Evolutionary conservation across 2,888 invertebrate species (phyloP), one percentile per base, ranked within the genome.

Genomic region (Brachypterus glaber): DNA sequence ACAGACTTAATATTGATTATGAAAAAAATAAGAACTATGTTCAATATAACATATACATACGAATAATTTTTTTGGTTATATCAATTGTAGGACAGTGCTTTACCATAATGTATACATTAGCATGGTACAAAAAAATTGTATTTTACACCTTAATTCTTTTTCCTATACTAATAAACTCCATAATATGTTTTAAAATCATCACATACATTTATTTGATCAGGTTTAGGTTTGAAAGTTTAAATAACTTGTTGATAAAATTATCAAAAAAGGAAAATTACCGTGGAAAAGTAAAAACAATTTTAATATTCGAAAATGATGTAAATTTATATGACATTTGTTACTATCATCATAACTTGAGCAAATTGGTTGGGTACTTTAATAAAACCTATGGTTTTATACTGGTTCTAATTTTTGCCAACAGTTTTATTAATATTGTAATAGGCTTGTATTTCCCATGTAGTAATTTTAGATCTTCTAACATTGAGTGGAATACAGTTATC

Each of bases 341-440:
- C 3, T 38, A 55, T 31, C 55, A 58, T 41, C 54, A 54, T 36
- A 45, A 54, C 25, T 32, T 58, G 12, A 48, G 46, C 15, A 52
- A 54, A 40, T 41, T 51, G 4, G 49, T 50, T 5, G 44, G 47
- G 18, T 30, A 45, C 25, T 41, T 54, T 8, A 54, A 51, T 36
- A 45, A 51, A 17, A 46, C 41, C n/a, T 57, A 54, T 33, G 55
- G 58, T 3, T 34, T 52, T 3, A 45, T 40, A 11, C 37, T 55
- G 29, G 30, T 57, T 13, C 38, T 47, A 12, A 42, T 47, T n/a
- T 54, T 52, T 40, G 50, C 50, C 7, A 46, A 50, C 12, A 45
- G 45, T 30, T 57, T 58, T 37, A 45, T 54, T 3, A 41, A 50
- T 8, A 48, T 53, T 17, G 52, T 52, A 9, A 47, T 53, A 4